Evolutionary conservation across 2,888 invertebrate genomes (phyloP).

Genomic region (Liposcelis brunnea): DNA sequence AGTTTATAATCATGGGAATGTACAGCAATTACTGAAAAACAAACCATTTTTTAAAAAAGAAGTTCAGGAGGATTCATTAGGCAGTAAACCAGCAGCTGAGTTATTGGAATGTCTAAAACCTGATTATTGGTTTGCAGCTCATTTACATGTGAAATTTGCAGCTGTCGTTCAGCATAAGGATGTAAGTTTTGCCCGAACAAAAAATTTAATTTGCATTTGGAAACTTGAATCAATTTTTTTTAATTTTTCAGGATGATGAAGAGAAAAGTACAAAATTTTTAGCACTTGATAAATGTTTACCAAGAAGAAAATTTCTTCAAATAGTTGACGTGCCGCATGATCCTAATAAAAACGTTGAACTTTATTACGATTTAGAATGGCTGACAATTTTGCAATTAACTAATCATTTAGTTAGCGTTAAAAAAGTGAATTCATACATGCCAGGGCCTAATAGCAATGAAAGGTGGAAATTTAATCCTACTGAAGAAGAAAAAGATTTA

Average conservation of each 20-base stretch:
- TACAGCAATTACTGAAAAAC: conserved; percentile 44
- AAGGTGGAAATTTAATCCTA: conserved; percentile 58
- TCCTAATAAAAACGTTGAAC: conserved; percentile 31
- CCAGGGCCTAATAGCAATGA: conserved; percentile 58
- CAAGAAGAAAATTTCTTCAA: conserved; percentile 75
- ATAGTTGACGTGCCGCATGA: conserved; percentile 45
- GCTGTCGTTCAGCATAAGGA: conserved; percentile 64
- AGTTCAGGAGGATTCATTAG: conserved; percentile 61
- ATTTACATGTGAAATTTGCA: conserved; percentile 90
- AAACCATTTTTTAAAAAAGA: conserved; percentile 78
- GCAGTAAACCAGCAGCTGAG: conserved; percentile 71
- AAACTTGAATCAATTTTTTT: conserved; percentile 5
- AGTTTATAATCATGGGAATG: conserved; percentile 72
- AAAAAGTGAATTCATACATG: conserved; percentile 52
- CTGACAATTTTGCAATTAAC: conserved; percentile 71
- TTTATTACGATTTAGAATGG: conserved; percentile 88
- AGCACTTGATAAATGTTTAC: conserved; percentile 92
- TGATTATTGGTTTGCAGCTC: conserved; percentile 90
- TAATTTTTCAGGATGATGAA: conserved; percentile 17
- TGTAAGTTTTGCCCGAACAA: conserved; percentile 20
- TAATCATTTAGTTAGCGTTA: conserved; percentile 69
- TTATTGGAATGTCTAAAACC: conserved; percentile 68
- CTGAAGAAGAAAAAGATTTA: conserved; percentile 49
- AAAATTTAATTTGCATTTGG: not conserved
- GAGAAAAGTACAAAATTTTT: conserved; percentile 57